Base-by-base conservation (phyloP, 1,140 invertebrate genomes). In the Chironomus tepperi region DNA sequence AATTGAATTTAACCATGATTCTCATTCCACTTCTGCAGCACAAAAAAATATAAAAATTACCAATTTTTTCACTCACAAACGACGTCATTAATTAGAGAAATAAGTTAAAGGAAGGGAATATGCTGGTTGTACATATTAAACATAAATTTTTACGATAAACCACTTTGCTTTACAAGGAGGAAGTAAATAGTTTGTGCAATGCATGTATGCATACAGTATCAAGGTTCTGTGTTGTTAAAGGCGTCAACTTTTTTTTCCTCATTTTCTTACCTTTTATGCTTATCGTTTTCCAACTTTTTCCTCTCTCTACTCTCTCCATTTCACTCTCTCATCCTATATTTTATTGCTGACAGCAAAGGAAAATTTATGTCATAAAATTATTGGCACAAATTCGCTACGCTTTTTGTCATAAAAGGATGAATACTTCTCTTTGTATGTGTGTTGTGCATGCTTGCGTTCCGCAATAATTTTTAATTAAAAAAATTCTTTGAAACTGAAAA, bases 391-490 rank as follows among this genome's bases (percentile, higher is more conserved):
- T 57, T 57, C n/a, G 10, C 47, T 57, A 12, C 12, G n/a, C 47
- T n/a, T 3, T n/a, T n/a, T 57, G 47, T 57, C 3, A 57, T 57
- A 57, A 57, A 57, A 57, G 47, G n/a, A 57, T 47, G 9, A 47
- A 5, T 34, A 5, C 24, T 34, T 34, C 5, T 34, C 2, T 34
- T 1, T 34, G 24, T 34, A 34, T 34, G 5, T 34, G 24, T 34
- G 24, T 34, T 34, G 24, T 34, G 24, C 24, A 34, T 34, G 24
- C 2, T 5, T 34, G 24, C 5, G 24, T 34, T 15, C 2, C n/a
- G 47, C 47, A 57, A 57, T 57, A 57, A 57, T 57, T 57, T 57
- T 57, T 57, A 57, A 57, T 57, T 57, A 57, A 57, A 57, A 43
- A 57, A 57, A 57, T 57, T 15, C 47, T 57, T 57, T 57, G 47